Conservation (phyloP, 2,797 vertebrate species). For the Phrynocephalus vlangalii region DNA sequence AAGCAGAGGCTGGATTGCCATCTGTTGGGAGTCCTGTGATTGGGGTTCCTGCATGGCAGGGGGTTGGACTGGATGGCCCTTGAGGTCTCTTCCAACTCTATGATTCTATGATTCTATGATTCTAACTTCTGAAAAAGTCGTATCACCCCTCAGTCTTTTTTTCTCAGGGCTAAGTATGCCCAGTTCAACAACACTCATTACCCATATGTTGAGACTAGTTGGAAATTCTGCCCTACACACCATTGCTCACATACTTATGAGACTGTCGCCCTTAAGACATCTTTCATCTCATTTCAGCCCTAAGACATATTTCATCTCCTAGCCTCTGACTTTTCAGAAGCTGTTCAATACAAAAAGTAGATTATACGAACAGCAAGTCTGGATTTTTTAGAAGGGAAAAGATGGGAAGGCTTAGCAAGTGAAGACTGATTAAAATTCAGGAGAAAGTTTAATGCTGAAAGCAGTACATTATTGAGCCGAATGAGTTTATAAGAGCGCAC, state of each 20-base stretch:
- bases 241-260: slow-evolving; percentile 4
- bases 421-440: not conserved
- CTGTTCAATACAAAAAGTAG: slow-evolving; percentile 4
- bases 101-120: too few relatives aligned
- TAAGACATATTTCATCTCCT: too few relatives aligned
- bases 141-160: too few relatives aligned
- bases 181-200: not conserved
- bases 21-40: too few relatives aligned
- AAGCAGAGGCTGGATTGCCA: too few relatives aligned
- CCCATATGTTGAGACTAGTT: not conserved
- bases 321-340: not conserved
- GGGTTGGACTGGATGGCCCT: too few relatives aligned
- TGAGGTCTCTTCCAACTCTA: too few relatives aligned
- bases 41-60: too few relatives aligned
- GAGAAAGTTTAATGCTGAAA: slow-evolving; percentile 3
- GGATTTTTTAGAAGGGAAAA: not conserved
- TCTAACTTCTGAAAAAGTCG: too few relatives aligned
- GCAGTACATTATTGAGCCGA: not conserved
- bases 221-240: not conserved
- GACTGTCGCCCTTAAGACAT: not conserved
- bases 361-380: not conserved
- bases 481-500: not conserved
- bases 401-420: not conserved
- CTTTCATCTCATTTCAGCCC: not conserved
- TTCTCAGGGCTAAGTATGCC: too few relatives aligned